These are phyloP conservation scores for Gobiocypris rarus DNA, from an alignment of 2,113 vertebrate genomes.

Conservation along the genomic window DNA sequence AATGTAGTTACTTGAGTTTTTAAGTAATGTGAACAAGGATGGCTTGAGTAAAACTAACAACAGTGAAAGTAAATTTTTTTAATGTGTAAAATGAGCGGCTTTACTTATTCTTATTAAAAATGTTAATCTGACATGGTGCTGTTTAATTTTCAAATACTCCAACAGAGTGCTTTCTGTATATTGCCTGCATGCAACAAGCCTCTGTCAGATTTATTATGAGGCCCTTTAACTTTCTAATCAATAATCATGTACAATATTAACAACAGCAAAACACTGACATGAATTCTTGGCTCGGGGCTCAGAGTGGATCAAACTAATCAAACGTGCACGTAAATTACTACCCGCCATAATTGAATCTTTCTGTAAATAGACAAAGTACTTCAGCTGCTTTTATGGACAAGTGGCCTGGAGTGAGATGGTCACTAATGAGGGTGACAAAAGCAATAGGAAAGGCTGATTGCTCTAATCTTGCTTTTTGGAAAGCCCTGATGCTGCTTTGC, in stretches of 20 bases:
- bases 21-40: too few species aligned
- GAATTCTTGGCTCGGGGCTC: neutral
- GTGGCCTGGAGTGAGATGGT: neutral
- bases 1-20: too few species aligned
- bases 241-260: neutral
- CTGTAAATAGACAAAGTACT: neutral
- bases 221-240: constrained; percentile 18
- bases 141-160: neutral
- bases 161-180: neutral
- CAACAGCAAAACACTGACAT: constrained; percentile 13
- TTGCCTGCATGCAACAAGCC: neutral
- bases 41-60: too few species aligned
- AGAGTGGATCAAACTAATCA: neutral
- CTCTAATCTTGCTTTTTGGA: constrained; percentile 39
- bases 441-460: neutral
- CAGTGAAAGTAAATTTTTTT: too few species aligned
- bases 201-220: neutral
- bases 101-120: neutral
- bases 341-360: neutral
- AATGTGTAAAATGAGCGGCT: neutral
- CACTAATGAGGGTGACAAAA: constrained; percentile 4
- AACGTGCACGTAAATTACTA: neutral
- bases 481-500: constrained; percentile 24
- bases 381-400: constrained; percentile 23
- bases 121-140: neutral